Base-by-base conservation (phyloP, 2,797 vertebrate species). In the Halcyon chelicuti region DNA sequence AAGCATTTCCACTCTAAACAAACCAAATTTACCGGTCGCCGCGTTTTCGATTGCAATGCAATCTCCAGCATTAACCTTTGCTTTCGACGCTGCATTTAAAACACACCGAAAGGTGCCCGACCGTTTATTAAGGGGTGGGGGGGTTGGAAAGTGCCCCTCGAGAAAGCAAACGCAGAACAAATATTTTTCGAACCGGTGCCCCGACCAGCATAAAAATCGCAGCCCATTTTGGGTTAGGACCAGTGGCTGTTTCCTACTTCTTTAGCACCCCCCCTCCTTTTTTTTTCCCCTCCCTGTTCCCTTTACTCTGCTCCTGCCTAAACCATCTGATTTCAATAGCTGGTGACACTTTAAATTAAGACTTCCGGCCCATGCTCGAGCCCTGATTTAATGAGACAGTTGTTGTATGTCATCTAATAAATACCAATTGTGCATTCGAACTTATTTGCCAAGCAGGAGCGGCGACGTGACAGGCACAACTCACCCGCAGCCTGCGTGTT, bases 11-110 rank as follows among this genome's bases (percentile, higher is more conserved):
- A 74, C 86, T 86, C 96, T 97, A 96, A 98, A 97, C 97, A 98
- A 98, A 97, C 98, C 91, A 94, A 98, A 98, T 98, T 98, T 97
- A 97, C 97, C 95, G 97, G 97, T 97, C 90, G 97, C 97, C 94
- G 96, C 94, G 96, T 97, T 98, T 98, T 97, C 98, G 96, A 98
- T 98, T 97, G 98, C 97, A 96, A 97, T 96, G 98, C 98, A 98
- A 98, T 98, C 98, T 97, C 97, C 95, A 94, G 96, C 97, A 98
- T 98, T 98, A 98, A 98, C 98, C 98, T 98, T 96, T 97, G 96
- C 98, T 98, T 98, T 97, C 91, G 83, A 95, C 37, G 93, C 46
- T 83, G 98, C 95, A 90, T 96, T 93, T 86, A 66, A 94, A 97
- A 81, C 92, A 85, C 91, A 47, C 87, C 49, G 68, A 72, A 75